Evolutionary conservation across 2,797 vertebrate species (phyloP).

Genomic region (Anas capensis): DNA sequence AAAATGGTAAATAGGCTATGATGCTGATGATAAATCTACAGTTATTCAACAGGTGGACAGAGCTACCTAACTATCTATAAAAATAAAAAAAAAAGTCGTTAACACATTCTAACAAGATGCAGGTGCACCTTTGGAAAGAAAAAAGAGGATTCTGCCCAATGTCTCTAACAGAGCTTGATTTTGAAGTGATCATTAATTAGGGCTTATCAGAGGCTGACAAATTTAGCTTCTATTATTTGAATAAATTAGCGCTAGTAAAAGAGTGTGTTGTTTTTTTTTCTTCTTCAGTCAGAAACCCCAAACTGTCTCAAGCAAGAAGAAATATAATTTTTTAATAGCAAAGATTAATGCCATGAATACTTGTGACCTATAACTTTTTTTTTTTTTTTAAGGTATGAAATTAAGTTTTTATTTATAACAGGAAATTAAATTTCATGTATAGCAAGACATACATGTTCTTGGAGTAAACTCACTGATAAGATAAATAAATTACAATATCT

Average conservation of each 20-base stretch:
- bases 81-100: not conserved
- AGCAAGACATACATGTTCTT: not conserved
- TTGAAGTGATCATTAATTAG: not conserved
- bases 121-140: not conserved
- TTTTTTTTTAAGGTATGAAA: not conserved
- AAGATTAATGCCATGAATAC: not conserved
- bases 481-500: not conserved
- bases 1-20: not conserved
- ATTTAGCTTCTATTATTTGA: not conserved
- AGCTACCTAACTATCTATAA: not conserved
- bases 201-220: not conserved
- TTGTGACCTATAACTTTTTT: not conserved
- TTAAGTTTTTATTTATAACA: not conserved
- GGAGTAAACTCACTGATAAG: not conserved
- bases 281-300: not conserved
- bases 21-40: not conserved
- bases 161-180: not conserved
- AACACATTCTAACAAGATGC: not conserved
- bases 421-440: not conserved
- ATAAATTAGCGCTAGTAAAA: not conserved
- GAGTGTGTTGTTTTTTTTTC: too few relatives aligned
- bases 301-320: not conserved
- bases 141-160: not conserved
- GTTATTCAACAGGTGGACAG: not conserved
- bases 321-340: not conserved